Percentiles rank a stretch among this genome's conserved stretches.
phyloP scores from a whole-genome alignment of 2,113 vertebrate genomes.

The Chaetura pelagica region DNA sequence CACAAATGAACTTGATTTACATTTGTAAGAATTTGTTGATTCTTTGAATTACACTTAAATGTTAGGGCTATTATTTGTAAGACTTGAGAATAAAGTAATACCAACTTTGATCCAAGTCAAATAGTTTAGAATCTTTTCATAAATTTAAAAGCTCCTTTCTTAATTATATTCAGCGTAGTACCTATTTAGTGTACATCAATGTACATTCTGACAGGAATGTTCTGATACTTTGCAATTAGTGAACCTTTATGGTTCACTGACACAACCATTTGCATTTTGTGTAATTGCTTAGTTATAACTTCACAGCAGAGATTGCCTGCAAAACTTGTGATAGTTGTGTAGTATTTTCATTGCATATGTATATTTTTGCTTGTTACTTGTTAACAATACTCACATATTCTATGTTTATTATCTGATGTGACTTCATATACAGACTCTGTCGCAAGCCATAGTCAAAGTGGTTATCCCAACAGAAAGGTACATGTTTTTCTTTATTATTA shows the following conservation, averaged over 20 bases:
- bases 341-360: slow-evolving; percentile 97
- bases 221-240: slow-evolving; percentile 79
- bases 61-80: slow-evolving; percentile 74
- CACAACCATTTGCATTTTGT: slow-evolving; percentile 81
- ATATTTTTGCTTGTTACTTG: slow-evolving; percentile 99
- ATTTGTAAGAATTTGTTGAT: slow-evolving; percentile 73
- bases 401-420: slow-evolving; percentile 99
- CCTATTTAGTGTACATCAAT: slow-evolving; percentile 75
- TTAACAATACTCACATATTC: slow-evolving; percentile 99
- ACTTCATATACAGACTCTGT: slow-evolving; percentile 99
- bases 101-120: slow-evolving; percentile 66
- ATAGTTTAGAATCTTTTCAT: slow-evolving; percentile 71
- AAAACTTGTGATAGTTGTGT: slow-evolving; percentile 88
- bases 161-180: slow-evolving; percentile 78
- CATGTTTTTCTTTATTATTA: slow-evolving; percentile 99
- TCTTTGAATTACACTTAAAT: slow-evolving; percentile 77
- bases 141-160: slow-evolving; percentile 76
- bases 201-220: slow-evolving; percentile 82
- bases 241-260: slow-evolving; percentile 80
- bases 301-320: slow-evolving; percentile 89
- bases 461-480: slow-evolving; percentile 99
- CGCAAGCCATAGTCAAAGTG: slow-evolving; percentile 99
- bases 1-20: slow-evolving; percentile 76
- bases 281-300: slow-evolving; percentile 85
- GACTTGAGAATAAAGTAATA: slow-evolving; percentile 80